Evolutionary conservation across 64 coral and sea anemone species (phyloP), one percentile per base, ranked within the genome.

Genomic region (Montipora capricornis): DNA sequence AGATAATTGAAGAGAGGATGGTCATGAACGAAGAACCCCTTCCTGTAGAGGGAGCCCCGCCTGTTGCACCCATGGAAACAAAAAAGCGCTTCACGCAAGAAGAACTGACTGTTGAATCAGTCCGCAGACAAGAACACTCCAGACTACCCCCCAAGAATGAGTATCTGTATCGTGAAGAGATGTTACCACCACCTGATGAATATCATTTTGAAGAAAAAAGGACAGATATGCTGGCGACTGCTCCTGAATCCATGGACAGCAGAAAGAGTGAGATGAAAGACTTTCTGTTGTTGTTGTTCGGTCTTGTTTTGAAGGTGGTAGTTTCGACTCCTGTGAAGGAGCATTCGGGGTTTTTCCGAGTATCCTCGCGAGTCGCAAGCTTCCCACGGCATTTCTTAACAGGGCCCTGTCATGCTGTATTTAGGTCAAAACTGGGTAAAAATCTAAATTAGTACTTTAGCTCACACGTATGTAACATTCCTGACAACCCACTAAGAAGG

Each of bases 191-290:
- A 4, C 88, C 79, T 45, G 93, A 94, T 16, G 88, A 94, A 5
- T 94, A 94, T 90, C 76, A 84, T 45, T 90, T 84, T 86, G 93
- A 94, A 16, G 88, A 90, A 47, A 94, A 82, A 10, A 90, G 93
- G 44, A 90, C 93, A 24, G 88, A 94, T 4, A 85, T 84, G 88
- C 14, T 84, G 2, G 20, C 20, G 16, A 59, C 87, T 0, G 87
- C 88, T 6, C 73, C 51, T 37, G 93, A 94, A 47, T 50, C 83
- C 17, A 64, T 85, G 14, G 93, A 90, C 58, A 94, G 77, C 79
- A 94, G 93, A 52, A 89, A 94, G 57, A 90, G 93, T 94, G 44
- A 86, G 93, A 75, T 22, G 10, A 15, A 8, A 47, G 62, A 9
- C 4, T n/a, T 71, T 71, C 0, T 20, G 19, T 20, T 37, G 37